These are phyloP conservation scores for Pseudomugil tenellus DNA, from an alignment of 2,797 vertebrate genomes.

Conservation along the genomic window DNA sequence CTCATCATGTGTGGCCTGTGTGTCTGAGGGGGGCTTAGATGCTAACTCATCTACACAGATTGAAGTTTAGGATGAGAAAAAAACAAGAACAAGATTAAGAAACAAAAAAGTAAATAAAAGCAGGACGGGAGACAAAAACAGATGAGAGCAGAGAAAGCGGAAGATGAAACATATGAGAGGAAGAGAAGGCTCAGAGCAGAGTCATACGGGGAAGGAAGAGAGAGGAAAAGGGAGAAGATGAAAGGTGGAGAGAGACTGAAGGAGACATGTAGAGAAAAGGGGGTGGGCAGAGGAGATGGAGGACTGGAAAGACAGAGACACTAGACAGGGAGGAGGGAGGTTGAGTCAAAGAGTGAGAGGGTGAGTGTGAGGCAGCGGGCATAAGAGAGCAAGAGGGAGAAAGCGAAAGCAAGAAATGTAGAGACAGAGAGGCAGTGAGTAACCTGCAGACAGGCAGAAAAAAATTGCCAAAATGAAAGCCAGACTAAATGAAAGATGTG, in stretches of 20 bases:
- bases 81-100: constrained; percentile 49
- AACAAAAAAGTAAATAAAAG: constrained; percentile 50
- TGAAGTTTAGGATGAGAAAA: constrained; percentile 26
- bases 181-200: constrained; percentile 49
- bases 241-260: constrained; percentile 54
- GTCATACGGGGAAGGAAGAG: constrained; percentile 30
- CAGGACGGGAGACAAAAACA: constrained; percentile 44
- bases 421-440: constrained; percentile 39
- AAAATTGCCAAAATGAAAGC: constrained; percentile 72
- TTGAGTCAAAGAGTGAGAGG: constrained; percentile 63
- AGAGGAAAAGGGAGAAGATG: constrained; percentile 34
- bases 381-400: constrained; percentile 60
- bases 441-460: constrained; percentile 59
- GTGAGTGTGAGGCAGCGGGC: constrained; percentile 64
- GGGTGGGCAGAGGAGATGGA: constrained; percentile 18
- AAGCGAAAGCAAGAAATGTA: constrained; percentile 51
- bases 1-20: constrained; percentile 49
- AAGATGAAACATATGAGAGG: constrained; percentile 12
- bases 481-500: constrained; percentile 60
- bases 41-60: constrained; percentile 58
- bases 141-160: constrained; percentile 18
- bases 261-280: constrained; percentile 43
- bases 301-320: constrained; percentile 25
- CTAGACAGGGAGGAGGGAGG: constrained; percentile 26
- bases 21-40: constrained; percentile 58